Percentiles rank a stretch among this genome's conserved stretches.
These are phyloP conservation scores for Ecliptopera silaceata DNA, from an alignment of 2,888 invertebrate genomes.

Conservation along the genomic window DNA sequence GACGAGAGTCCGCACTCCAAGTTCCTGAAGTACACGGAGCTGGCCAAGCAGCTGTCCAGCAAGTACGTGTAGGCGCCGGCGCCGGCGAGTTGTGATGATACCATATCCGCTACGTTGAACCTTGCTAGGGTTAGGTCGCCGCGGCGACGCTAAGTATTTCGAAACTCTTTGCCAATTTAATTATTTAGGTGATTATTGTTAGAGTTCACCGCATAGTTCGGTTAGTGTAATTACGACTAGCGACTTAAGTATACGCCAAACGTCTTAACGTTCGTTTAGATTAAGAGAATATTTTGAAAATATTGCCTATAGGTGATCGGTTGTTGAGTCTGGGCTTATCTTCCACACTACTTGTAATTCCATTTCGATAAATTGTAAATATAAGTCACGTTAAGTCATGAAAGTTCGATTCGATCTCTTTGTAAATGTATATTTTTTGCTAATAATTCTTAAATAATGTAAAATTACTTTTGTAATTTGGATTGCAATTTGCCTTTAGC, in stretches of 20 bases:
- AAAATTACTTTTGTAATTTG: constrained; percentile 44
- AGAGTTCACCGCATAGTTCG: constrained; percentile 80
- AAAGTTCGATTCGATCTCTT: constrained; percentile 81
- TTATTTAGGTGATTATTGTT: constrained; percentile 80
- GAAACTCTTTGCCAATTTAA: constrained; percentile 84
- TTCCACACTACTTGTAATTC: constrained; percentile 80
- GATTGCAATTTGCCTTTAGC: constrained; percentile 51
- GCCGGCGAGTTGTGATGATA: constrained; percentile 86
- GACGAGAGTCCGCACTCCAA: constrained; percentile 98
- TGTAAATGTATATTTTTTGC: constrained; percentile 82
- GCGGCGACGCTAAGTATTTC: constrained; percentile 80
- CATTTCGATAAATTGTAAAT: constrained; percentile 81
- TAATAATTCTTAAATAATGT: constrained; percentile 60
- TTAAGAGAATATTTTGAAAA: constrained; percentile 81
- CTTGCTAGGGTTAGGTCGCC: constrained; percentile 78
- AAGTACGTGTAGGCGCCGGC: constrained; percentile 91
- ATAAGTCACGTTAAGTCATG: constrained; percentile 80
- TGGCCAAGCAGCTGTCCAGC: constrained; percentile 98
- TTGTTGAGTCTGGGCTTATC: constrained; percentile 67
- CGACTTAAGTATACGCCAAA: constrained; percentile 83
- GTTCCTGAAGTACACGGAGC: constrained; percentile 98
- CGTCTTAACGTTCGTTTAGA: constrained; percentile 78
- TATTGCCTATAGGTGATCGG: constrained; percentile 80
- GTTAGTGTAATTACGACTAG: constrained; percentile 82
- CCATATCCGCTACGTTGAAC: constrained; percentile 88